These are phyloP conservation scores for Melanostigma gelatinosum DNA, from an alignment of 2,113 vertebrate genomes.

Conservation along the genomic window DNA sequence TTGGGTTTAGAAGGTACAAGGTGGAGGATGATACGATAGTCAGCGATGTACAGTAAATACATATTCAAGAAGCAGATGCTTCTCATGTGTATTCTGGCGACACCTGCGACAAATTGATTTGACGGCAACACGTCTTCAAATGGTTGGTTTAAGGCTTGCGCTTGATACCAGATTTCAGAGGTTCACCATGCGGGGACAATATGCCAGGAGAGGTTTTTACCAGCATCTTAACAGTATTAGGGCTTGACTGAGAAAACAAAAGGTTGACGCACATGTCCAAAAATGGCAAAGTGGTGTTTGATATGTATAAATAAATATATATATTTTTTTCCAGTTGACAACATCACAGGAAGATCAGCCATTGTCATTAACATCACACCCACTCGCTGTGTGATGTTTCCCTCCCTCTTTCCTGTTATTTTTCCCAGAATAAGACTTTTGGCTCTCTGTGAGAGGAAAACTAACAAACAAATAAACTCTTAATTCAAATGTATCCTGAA, in stretches of 20 bases:
- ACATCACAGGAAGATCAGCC: conserved; percentile 70
- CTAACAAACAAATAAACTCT: conserved; percentile 21
- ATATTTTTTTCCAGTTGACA: conserved; percentile 13
- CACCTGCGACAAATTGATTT: conserved; percentile 35
- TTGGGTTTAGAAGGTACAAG: conserved; percentile 6
- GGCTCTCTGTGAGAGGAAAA: neutral
- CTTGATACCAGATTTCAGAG: conserved; percentile 17
- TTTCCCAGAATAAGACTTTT: neutral
- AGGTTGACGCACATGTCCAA: neutral
- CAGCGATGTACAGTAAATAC: conserved; percentile 49
- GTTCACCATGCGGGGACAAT: neutral
- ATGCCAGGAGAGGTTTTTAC: neutral
- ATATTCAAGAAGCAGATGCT: conserved; percentile 47
- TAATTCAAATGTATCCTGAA: neutral
- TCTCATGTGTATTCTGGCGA: conserved; percentile 37
- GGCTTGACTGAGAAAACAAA: neutral
- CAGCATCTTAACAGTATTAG: neutral
- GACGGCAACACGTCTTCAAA: conserved; percentile 13
- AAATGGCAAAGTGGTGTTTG: neutral
- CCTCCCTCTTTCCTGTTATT: conserved; percentile 56
- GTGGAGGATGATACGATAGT: conserved; percentile 36
- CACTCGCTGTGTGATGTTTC: conserved; percentile 55
- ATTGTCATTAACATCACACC: conserved; percentile 58
- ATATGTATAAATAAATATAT: neutral
- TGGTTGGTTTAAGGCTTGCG: neutral